phyloP scores from a whole-genome alignment of 2,797 vertebrate genomes.

The Sebastes hubbsi region DNA sequence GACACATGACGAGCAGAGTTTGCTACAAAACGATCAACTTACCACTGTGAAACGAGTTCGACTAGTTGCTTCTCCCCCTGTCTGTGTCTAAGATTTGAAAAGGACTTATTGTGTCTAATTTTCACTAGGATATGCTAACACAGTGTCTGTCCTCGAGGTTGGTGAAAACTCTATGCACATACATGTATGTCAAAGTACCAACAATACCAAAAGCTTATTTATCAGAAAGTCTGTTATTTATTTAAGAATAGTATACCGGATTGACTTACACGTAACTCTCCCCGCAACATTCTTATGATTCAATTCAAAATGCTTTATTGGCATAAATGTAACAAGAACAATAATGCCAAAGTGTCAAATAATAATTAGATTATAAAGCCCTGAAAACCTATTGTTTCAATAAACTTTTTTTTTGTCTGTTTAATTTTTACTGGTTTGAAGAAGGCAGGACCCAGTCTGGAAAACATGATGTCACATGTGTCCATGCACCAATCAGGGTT shows the following conservation, averaged over 20 bases:
- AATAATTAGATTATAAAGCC: not conserved
- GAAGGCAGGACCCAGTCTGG: not conserved
- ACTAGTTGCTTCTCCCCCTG: not conserved
- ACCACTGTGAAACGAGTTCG: not conserved
- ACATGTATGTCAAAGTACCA: not conserved
- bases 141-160: not conserved
- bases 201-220: not conserved
- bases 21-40: not conserved
- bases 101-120: not conserved
- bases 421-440: not conserved
- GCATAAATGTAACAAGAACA: too few species aligned
- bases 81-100: not conserved
- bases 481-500: not conserved
- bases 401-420: not conserved
- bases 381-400: not conserved
- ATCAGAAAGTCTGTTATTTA: not conserved
- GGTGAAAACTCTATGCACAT: not conserved
- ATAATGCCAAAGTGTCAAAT: too few species aligned
- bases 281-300: not conserved
- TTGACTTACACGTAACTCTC: not conserved
- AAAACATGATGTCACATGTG: not conserved
- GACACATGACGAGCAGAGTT: not conserved
- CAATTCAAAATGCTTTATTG: too few species aligned
- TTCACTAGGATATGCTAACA: not conserved
- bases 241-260: not conserved